Percentiles rank a stretch among this genome's conserved stretches.
These are phyloP conservation scores for Cryptomyrus ogoouensis DNA, from an alignment of 2,113 vertebrate species.

Conservation along the genomic window DNA sequence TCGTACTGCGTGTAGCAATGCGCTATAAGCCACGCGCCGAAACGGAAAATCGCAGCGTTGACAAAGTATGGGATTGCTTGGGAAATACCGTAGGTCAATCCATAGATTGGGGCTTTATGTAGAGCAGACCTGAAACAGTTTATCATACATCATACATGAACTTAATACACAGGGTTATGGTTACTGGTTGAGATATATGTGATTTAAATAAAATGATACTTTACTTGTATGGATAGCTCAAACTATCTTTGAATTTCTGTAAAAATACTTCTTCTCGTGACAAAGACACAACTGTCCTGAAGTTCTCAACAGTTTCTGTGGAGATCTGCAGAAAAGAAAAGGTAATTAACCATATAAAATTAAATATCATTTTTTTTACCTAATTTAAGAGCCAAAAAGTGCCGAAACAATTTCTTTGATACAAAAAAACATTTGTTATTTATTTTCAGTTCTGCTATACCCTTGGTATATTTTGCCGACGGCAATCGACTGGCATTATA, in stretches of 20 bases:
- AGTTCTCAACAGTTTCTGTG: not conserved
- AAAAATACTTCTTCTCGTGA: not conserved
- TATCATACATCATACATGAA: not conserved
- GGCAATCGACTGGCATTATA: not conserved
- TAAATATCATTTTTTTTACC: not conserved
- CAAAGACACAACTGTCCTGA: not conserved
- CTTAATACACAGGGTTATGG: not conserved
- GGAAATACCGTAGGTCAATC: slow-evolving; percentile 67
- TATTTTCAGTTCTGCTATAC: not conserved
- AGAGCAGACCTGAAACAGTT: slow-evolving; percentile 64
- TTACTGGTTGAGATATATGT: not conserved
- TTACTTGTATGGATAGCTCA: not conserved
- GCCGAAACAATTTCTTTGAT: not conserved
- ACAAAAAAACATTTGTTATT: not conserved
- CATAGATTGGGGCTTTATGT: slow-evolving; percentile 70
- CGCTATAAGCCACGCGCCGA: slow-evolving; percentile 72
- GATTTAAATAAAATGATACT: not conserved
- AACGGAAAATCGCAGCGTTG: slow-evolving; percentile 71
- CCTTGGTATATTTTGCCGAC: not conserved
- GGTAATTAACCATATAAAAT: not conserved
- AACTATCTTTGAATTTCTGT: not conserved
- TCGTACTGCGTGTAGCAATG: slow-evolving; percentile 52
- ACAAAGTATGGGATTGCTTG: slow-evolving; percentile 74
- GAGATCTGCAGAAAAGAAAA: not conserved
- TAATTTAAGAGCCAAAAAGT: not conserved